phyloP scores from a whole-genome alignment of 2,888 invertebrate species.

The Macaria notata region DNA sequence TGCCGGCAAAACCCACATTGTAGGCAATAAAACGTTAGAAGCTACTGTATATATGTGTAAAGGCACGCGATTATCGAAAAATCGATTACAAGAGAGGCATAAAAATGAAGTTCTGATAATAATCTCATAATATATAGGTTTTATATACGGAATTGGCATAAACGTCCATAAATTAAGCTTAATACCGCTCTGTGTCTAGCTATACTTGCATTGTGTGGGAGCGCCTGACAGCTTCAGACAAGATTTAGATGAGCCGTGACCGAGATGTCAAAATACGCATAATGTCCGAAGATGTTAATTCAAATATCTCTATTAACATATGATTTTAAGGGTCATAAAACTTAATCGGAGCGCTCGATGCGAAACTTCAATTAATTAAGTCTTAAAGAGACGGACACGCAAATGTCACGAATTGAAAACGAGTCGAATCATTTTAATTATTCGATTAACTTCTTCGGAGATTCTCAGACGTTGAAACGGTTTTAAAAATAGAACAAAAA shows the following conservation, averaged over 20 bases:
- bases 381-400: conserved; percentile 18
- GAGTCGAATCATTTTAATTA: conserved; percentile 29
- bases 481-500: conserved; percentile 33
- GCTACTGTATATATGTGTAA: conserved; percentile 39
- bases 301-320: conserved; percentile 42
- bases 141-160: conserved; percentile 34
- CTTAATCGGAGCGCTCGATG: conserved; percentile 28
- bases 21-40: conserved; percentile 22
- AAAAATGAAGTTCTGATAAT: conserved; percentile 28
- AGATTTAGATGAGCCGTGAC: conserved; percentile 56
- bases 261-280: conserved; percentile 54
- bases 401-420: conserved; percentile 17
- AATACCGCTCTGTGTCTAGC: conserved; percentile 43
- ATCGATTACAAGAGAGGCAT: conserved; percentile 30
- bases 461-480: conserved; percentile 37
- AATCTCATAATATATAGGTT: conserved; percentile 34
- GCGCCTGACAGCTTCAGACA: conserved; percentile 43
- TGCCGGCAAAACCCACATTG: conserved; percentile 5
- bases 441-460: conserved; percentile 14
- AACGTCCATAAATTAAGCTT: conserved; percentile 45
- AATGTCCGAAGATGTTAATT: conserved; percentile 37
- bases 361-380: conserved; percentile 27
- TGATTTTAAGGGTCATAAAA: conserved; percentile 30
- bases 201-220: conserved; percentile 45
- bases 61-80: conserved; percentile 35